Evolutionary conservation across 2,113 vertebrate species (phyloP), one percentile per base, ranked within the genome.

Genomic region (Lagopus muta): DNA sequence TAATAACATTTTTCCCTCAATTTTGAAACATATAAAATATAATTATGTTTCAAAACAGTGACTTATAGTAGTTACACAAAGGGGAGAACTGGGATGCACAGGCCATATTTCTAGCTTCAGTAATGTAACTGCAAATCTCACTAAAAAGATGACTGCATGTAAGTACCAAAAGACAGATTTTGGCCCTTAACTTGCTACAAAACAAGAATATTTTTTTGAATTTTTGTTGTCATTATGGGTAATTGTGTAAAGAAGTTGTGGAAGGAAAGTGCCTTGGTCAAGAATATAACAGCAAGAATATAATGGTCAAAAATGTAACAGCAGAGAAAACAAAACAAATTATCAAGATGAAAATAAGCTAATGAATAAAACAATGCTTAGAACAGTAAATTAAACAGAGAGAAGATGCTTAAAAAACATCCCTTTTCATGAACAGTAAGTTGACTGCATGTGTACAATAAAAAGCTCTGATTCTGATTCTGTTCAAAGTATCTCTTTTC

Each of bases 211-310:
- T 93, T 58, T 75, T 75, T 52, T 3, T 30, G 54, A 82, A 58
- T 90, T 93, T 57, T 66, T 95, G 4, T 69, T 91, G 83, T 88
- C 79, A 81, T 91, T 92, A 88, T 10, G 69, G 78, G n/a, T n/a
- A n/a, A 74, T 15, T 80, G 40, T 52, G 38, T 32, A 82, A 85
- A 93, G 52, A 82, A 43, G 67, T 74, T 91, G 82, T 88, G 82
- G 85, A 93, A 86, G 20, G 42, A 57, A 86, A 86, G 18, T 10
- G 7, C 72, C 89, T 93, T 86, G 66, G 80, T 88, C 94, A 94
- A 71, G 72, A 88, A 77, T 67, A 28, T 38, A 82, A 88, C 1
- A 91, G 18, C 48, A 80, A 38, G 38, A 38, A 38, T 38, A 38
- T 38, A 78, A 48, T 83, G 57, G 79, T 88, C 94, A 94, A 71